These are phyloP conservation scores for Lepilemur septentrionalis DNA, from an alignment of 2,797 vertebrate genomes.

Conservation along the genomic window DNA sequence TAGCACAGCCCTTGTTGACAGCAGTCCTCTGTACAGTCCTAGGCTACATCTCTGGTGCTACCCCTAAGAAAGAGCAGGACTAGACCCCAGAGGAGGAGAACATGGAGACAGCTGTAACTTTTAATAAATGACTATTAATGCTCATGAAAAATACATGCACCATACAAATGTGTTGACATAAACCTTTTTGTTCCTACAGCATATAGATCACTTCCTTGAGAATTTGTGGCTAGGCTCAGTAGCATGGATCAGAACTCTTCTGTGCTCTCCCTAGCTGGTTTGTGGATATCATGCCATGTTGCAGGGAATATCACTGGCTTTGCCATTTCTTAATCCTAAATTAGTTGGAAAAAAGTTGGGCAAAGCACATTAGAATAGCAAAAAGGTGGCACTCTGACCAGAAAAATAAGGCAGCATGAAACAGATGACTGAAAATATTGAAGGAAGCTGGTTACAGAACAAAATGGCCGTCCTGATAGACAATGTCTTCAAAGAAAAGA, in stretches of 20 bases:
- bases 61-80: neutral
- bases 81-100: neutral
- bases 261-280: neutral
- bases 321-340: neutral
- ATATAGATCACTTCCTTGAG: neutral
- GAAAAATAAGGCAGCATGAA: neutral
- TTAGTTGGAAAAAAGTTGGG: neutral
- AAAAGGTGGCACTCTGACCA: neutral
- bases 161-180: neutral
- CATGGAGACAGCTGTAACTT: neutral
- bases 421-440: neutral
- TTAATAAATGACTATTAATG: neutral
- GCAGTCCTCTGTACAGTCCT: neutral
- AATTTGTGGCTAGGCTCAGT: neutral
- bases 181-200: neutral
- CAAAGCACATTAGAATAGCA: neutral
- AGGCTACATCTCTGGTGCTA: neutral
- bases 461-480: neutral
- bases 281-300: neutral
- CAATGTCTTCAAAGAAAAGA: neutral
- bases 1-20: neutral
- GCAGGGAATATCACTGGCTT: neutral
- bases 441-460: neutral
- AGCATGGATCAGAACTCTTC: neutral
- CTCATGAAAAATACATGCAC: neutral